A percentile compares a stretch with the other conserved stretches of the same genome.
phyloP scores from a whole-genome alignment of 2,797 vertebrate genomes.

The Cheirogaleus major region DNA sequence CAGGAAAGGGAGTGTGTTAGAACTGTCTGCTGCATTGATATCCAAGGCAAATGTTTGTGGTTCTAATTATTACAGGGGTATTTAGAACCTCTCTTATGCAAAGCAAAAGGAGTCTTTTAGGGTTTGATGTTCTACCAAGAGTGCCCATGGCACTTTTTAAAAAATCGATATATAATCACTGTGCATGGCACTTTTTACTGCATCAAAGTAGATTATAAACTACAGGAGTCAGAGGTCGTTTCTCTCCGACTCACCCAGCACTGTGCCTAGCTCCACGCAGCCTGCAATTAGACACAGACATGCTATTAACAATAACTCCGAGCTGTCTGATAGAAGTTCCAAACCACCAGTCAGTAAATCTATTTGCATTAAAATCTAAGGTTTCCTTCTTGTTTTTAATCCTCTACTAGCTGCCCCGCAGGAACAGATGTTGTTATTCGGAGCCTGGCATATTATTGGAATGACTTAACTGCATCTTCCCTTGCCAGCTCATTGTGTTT shows the following conservation, averaged over 20 bases:
- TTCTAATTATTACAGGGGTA: neutral
- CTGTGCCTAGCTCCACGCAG: neutral
- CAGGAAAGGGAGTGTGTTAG: neutral
- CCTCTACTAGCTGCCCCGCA: neutral
- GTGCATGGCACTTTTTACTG: neutral
- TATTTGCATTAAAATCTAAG: conserved; percentile 43
- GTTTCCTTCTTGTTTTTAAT: conserved; percentile 64
- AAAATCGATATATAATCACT: neutral
- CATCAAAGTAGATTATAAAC: neutral
- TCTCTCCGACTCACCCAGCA: neutral
- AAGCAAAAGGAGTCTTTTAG: neutral
- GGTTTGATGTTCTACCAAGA: neutral
- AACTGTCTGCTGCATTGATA: neutral
- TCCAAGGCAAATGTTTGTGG: neutral
- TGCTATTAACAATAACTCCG: neutral
- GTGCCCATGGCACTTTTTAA: neutral
- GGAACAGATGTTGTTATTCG: conserved; percentile 70
- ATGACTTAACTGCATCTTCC: conserved; percentile 52
- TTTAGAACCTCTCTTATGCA: neutral
- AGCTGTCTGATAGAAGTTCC: neutral
- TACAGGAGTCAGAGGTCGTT: neutral
- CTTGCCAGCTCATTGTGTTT: conserved; percentile 69
- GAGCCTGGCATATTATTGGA: conserved; percentile 69
- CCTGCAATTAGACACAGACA: neutral
- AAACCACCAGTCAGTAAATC: conserved; percentile 11